Base-by-base conservation (phyloP, 2,888 invertebrate genomes). In the Notodromas monacha region DNA sequence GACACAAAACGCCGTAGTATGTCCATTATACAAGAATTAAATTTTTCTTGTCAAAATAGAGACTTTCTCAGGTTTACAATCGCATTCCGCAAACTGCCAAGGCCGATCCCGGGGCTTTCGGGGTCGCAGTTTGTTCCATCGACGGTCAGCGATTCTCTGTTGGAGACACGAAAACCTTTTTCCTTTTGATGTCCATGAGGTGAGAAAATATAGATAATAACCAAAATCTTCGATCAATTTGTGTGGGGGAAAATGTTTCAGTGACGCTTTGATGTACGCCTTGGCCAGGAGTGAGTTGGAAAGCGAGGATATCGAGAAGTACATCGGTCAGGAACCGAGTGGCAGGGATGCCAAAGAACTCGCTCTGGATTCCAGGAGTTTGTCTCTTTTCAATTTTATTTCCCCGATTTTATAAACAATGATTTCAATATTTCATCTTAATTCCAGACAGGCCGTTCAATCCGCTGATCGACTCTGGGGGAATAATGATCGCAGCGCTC, bases 381-480 rank as follows among this genome's bases (percentile, higher is more conserved):
- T n/a, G 8, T 21, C n/a, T n/a, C n/a, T n/a, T n/a, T n/a, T n/a
- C n/a, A n/a, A n/a, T n/a, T n/a, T n/a, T n/a, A n/a, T n/a, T n/a
- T n/a, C n/a, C n/a, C n/a, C n/a, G n/a, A n/a, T n/a, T n/a, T n/a
- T n/a, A n/a, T n/a, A n/a, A n/a, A n/a, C n/a, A n/a, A n/a, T n/a
- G n/a, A n/a, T n/a, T n/a, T n/a, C n/a, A n/a, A n/a, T n/a, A n/a
- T n/a, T n/a, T n/a, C n/a, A n/a, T 14, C 12, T 10, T 36, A 28
- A 26, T 36, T 40, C 13, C 41, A 51, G 51, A 46, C 29, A 44
- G 45, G 33, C 52, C 52, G 6, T 51, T 52, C 41, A 53, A 54
- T 36, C 54, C 54, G 0, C 42, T 54, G 46, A 45, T 52, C 12
- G 52, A 52, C 36, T 42, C 52, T 14, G 54, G 54, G 6, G 48